Evolutionary conservation across 2,113 vertebrate species (phyloP).

Genomic region (Oncorhynchus keta): DNA sequence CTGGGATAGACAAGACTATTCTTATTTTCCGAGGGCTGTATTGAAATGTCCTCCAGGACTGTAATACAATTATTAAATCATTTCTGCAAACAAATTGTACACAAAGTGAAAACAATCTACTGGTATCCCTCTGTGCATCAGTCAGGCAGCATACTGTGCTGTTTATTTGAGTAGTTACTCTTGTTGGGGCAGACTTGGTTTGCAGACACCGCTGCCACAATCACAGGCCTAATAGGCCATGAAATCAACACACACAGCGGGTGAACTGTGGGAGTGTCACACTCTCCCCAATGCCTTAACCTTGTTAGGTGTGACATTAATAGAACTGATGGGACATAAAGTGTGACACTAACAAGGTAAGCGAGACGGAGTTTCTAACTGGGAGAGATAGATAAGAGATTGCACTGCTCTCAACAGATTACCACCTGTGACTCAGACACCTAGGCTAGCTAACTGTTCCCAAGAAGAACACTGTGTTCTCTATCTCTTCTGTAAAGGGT

Average conservation of each 20-base stretch:
- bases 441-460: slow-evolving; percentile 3
- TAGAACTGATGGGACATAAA: slow-evolving; percentile 34
- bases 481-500: not conserved
- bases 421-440: slow-evolving; percentile 6
- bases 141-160: too few species aligned
- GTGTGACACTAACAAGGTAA: slow-evolving; percentile 35
- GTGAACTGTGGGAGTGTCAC: slow-evolving; percentile 1
- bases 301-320: slow-evolving; percentile 45
- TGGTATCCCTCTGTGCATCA: too few species aligned
- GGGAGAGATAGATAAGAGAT: slow-evolving; percentile 8
- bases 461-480: not conserved
- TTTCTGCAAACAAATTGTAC: too few species aligned
- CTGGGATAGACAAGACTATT: not conserved
- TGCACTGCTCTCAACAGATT: not conserved
- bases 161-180: not conserved
- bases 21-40: not conserved
- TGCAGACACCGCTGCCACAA: slow-evolving; percentile 42
- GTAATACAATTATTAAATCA: too few species aligned
- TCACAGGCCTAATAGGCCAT: slow-evolving; percentile 48
- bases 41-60: too few species aligned
- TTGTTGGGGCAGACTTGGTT: slow-evolving; percentile 26
- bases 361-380: not conserved
- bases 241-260: slow-evolving; percentile 53
- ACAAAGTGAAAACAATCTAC: too few species aligned
- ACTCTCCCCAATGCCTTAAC: slow-evolving; percentile 28